phyloP scores from a whole-genome alignment of 2,797 vertebrate species.

The Thunnus albacares region DNA sequence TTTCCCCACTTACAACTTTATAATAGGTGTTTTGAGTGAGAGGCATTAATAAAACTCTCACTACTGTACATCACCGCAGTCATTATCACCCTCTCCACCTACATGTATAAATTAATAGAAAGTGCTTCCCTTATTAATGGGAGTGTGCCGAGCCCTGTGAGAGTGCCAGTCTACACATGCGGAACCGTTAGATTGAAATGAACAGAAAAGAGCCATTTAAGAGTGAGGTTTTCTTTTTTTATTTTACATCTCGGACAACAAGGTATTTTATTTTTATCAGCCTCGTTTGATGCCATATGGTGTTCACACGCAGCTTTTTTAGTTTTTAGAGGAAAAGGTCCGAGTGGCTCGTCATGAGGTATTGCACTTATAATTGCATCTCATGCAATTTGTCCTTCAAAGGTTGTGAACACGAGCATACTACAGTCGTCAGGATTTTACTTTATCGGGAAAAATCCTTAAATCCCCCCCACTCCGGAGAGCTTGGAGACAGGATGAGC shows the following conservation, averaged over 20 bases:
- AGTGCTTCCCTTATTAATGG: conserved; percentile 34
- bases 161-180: neutral
- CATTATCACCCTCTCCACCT: conserved; percentile 39
- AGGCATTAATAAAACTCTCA: conserved; percentile 36
- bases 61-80: conserved; percentile 15
- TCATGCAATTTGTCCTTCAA: conserved; percentile 32
- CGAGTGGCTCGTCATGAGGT: conserved; percentile 9
- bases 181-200: conserved; percentile 14
- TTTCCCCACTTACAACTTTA: neutral
- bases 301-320: neutral
- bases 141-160: conserved; percentile 10
- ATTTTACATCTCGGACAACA: neutral
- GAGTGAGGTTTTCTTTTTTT: neutral
- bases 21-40: conserved; percentile 35
- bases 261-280: neutral
- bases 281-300: neutral
- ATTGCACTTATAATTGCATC: conserved; percentile 27
- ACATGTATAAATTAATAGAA: conserved; percentile 43
- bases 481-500: conserved; percentile 49
- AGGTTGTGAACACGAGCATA: conserved; percentile 25
- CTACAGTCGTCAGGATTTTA: conserved; percentile 55
- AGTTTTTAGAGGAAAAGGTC: neutral
- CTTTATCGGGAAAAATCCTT: conserved; percentile 56
- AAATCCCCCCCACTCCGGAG: conserved; percentile 55
- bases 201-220: neutral